These are phyloP conservation scores for Excalfactoria chinensis DNA, from an alignment of 2,113 vertebrate genomes.

Conservation along the genomic window DNA sequence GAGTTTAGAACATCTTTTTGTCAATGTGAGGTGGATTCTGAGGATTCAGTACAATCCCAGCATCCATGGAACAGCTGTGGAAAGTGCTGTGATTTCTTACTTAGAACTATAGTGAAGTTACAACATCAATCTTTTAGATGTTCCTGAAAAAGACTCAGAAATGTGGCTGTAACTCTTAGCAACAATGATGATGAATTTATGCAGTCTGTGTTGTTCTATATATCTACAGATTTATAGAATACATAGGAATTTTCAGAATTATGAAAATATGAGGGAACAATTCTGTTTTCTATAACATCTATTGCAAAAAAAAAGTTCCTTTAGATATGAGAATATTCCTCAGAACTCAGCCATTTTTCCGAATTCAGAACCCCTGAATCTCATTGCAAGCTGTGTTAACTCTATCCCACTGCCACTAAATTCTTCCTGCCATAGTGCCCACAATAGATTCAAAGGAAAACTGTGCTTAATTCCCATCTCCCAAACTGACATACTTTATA, in stretches of 20 bases:
- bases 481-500: slow-evolving; percentile 46
- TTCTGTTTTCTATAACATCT: neutral
- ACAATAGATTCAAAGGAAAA: slow-evolving; percentile 39
- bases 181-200: neutral
- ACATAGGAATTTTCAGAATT: neutral
- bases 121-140: neutral
- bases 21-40: neutral
- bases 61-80: neutral
- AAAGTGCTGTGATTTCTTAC: neutral
- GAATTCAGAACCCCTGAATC: slow-evolving; percentile 35
- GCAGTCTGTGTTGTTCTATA: slow-evolving; percentile 22
- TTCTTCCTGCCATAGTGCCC: slow-evolving; percentile 3
- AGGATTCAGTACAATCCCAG: neutral
- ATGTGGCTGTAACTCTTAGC: neutral
- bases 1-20: neutral
- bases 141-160: neutral
- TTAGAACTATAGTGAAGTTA: neutral
- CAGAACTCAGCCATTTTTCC: slow-evolving; percentile 17
- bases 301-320: slow-evolving; percentile 21
- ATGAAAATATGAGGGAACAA: neutral
- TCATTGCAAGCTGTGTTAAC: neutral
- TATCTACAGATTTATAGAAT: neutral
- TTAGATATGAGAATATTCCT: neutral
- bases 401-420: neutral
- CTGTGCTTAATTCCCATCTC: neutral